Evolutionary conservation across 1,140 invertebrate genomes (phyloP).

Genomic region (Drosophila repleta): DNA sequence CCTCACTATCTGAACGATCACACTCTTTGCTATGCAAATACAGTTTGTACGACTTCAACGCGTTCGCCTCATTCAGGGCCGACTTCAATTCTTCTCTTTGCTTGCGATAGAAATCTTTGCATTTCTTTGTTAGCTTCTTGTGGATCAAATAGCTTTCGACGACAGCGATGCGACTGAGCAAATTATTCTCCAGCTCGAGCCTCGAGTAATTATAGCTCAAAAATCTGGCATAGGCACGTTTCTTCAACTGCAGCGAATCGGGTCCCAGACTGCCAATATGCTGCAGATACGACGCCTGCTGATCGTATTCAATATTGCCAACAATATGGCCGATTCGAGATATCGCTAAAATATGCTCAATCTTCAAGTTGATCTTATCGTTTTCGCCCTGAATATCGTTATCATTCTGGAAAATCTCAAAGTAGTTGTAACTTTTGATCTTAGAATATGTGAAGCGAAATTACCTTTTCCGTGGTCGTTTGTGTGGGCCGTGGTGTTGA

Average conservation of each 20-base stretch:
- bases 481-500: too few relatives aligned
- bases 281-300: not conserved
- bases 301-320: conserved; percentile 30
- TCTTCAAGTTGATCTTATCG: not conserved
- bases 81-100: conserved; percentile 1
- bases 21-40: conserved; percentile 7
- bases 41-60: conserved; percentile 6
- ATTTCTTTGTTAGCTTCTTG: not conserved
- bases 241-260: not conserved
- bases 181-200: conserved; percentile 25
- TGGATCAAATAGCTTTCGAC: conserved; percentile 2
- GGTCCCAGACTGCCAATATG: not conserved
- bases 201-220: conserved; percentile 15
- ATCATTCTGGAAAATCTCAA: too few relatives aligned
- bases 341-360: not conserved
- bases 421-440: too few relatives aligned
- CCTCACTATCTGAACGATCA: not conserved
- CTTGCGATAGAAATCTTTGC: conserved; percentile 3
- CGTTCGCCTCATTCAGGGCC: not conserved
- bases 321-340: conserved; percentile 12
- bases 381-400: too few relatives aligned
- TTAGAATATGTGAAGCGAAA: too few relatives aligned
- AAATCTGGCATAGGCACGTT: conserved; percentile 10
- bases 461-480: too few relatives aligned
- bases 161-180: conserved; percentile 19